These are phyloP conservation scores for Phocoena sinus DNA, from an alignment of 2,113 vertebrate species.

Conservation along the genomic window DNA sequence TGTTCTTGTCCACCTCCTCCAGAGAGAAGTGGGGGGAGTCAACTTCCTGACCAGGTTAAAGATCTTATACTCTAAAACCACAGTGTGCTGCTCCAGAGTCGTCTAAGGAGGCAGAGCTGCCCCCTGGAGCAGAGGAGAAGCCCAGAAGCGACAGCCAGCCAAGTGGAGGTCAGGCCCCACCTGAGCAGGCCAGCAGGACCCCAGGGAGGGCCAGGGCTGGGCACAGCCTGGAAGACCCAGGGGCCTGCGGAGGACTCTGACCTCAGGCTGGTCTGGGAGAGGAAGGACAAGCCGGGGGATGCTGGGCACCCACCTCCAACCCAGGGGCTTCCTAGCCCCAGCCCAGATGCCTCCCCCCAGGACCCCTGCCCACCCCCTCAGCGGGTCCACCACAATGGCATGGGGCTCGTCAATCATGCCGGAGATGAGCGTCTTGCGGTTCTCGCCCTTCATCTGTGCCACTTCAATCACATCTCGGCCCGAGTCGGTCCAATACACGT, in stretches of 20 bases:
- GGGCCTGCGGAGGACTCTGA: not conserved
- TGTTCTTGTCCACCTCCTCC: not conserved
- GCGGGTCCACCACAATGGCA: slow-evolving; percentile 93
- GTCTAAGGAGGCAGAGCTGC: not conserved
- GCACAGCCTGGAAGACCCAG: not conserved
- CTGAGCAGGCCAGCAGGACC: not conserved
- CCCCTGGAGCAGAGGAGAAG: not conserved
- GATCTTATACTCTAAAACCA: not conserved
- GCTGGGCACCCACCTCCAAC: not conserved
- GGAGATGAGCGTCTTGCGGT: slow-evolving; percentile 95
- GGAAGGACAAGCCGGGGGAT: not conserved
- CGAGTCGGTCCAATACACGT: slow-evolving; percentile 97
- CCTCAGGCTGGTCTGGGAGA: not conserved
- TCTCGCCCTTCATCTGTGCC: slow-evolving; percentile 94
- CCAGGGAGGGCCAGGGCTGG: not conserved
- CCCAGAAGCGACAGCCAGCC: not conserved
- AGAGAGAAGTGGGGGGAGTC: not conserved
- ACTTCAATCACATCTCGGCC: slow-evolving; percentile 97
- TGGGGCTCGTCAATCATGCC: slow-evolving; percentile 99
- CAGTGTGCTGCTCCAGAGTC: not conserved
- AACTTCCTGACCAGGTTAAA: not conserved
- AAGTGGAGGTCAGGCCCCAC: not conserved
- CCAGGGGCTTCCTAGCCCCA: not conserved
- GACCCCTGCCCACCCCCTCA: slow-evolving; percentile 88
- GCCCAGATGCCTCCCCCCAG: not conserved